Conservation (phyloP, 2,797 vertebrate species). For the Rallus crepitans region DNA sequence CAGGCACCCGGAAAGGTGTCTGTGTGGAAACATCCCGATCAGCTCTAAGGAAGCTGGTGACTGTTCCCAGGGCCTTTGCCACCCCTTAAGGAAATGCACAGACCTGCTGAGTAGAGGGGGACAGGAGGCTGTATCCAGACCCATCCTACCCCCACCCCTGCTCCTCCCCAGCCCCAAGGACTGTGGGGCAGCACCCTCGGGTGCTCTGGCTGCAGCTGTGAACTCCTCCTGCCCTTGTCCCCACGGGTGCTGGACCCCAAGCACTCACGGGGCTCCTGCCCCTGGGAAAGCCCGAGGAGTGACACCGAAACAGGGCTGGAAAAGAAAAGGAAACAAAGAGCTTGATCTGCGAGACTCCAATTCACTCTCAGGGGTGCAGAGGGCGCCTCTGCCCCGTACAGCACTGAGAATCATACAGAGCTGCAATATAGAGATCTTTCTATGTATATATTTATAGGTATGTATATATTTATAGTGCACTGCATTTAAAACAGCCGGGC, state of each 20-base stretch:
- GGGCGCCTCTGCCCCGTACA: constrained; percentile 54
- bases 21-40: not conserved
- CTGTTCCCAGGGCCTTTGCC: not conserved
- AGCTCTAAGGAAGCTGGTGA: not conserved
- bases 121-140: no score
- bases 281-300: not conserved
- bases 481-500: constrained; percentile 91
- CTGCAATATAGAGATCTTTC: constrained; percentile 77
- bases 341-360: constrained; percentile 63
- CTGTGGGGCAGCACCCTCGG: not conserved
- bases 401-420: constrained; percentile 74
- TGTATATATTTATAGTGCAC: constrained; percentile 78
- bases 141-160: no score
- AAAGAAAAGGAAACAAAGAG: constrained; percentile 68
- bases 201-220: not conserved
- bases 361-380: constrained; percentile 74
- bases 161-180: no score
- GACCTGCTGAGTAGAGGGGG: not conserved
- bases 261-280: not conserved
- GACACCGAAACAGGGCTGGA: not conserved
- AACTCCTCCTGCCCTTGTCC: not conserved
- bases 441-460: constrained; percentile 80
- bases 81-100: not conserved
- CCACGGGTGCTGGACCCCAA: not conserved
- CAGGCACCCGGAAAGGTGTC: not conserved